Percentiles rank a stretch among this genome's conserved stretches.
phyloP scores from a whole-genome alignment of 2,888 invertebrate genomes.

The Stegophylla sp. region DNA sequence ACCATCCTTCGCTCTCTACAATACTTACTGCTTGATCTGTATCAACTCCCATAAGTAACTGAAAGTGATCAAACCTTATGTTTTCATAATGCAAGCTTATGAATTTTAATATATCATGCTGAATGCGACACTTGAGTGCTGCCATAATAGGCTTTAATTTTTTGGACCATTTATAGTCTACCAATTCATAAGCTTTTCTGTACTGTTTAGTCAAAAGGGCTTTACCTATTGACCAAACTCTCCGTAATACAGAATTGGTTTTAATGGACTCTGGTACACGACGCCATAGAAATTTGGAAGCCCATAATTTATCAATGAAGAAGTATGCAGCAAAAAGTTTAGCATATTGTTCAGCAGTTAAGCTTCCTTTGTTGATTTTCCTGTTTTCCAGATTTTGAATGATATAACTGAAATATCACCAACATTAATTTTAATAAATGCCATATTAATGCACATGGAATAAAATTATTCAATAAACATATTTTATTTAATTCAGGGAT shows the following conservation, averaged over 20 bases:
- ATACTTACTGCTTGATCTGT: slow-evolving; percentile 33
- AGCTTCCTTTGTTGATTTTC: slow-evolving; percentile 6
- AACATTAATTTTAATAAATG: too few species aligned
- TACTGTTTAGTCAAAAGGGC: slow-evolving; percentile 45
- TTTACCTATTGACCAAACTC: slow-evolving; percentile 38
- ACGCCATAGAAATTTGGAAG: slow-evolving; percentile 45
- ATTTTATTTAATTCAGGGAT: too few species aligned
- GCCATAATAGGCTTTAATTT: slow-evolving; percentile 24
- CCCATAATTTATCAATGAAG: slow-evolving; percentile 23
- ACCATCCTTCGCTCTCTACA: slow-evolving; percentile 46
- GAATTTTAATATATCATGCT: slow-evolving; percentile 42
- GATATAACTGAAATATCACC: slow-evolving; percentile 13
- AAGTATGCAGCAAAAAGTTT: slow-evolving; percentile 43
- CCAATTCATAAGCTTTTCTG: slow-evolving; percentile 25
- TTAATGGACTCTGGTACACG: slow-evolving; percentile 29
- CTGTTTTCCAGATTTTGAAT: slow-evolving; percentile 23
- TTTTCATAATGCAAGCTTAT: slow-evolving; percentile 40
- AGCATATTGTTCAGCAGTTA: slow-evolving; percentile 8
- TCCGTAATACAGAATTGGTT: slow-evolving; percentile 20
- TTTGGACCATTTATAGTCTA: slow-evolving; percentile 33
- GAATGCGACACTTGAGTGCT: slow-evolving; percentile 43
- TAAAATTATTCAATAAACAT: too few species aligned
- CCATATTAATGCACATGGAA: too few species aligned
- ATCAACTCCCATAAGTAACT: slow-evolving; percentile 33
- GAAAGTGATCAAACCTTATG: slow-evolving; percentile 32